phyloP scores from a whole-genome alignment of 1,140 invertebrate genomes.

The Papilio polyxenes region DNA sequence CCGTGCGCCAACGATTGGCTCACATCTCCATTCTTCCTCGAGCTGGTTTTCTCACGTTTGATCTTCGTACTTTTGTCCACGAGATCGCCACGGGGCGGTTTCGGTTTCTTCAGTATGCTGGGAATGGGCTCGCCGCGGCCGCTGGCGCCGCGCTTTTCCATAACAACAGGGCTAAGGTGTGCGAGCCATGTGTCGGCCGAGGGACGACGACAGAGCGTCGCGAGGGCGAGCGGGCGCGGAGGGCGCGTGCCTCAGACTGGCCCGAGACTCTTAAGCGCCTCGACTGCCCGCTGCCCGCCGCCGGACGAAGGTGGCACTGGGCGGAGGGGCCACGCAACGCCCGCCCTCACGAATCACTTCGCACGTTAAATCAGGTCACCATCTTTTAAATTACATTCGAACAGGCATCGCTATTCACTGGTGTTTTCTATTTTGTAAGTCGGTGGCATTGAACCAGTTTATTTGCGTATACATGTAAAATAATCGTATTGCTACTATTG shows the following conservation, averaged over 20 bases:
- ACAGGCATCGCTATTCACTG: conserved; percentile 14
- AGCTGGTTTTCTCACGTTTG: conserved; percentile 65
- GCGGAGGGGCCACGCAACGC: conserved; percentile 59
- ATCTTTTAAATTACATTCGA: conserved; percentile 44
- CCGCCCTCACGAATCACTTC: conserved; percentile 60
- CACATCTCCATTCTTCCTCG: conserved; percentile 64
- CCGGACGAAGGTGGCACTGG: conserved; percentile 59
- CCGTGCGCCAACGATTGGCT: conserved; percentile 78
- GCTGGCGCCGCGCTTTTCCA: conserved; percentile 71
- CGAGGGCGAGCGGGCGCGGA: conserved; percentile 68
- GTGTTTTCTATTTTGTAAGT: conserved; percentile 19
- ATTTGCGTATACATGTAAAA: neutral
- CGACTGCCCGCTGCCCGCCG: conserved; percentile 60
- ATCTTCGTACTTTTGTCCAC: conserved; percentile 75
- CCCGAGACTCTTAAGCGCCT: conserved; percentile 47
- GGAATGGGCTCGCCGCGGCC: conserved; percentile 71
- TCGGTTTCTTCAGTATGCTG: conserved; percentile 74
- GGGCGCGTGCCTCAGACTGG: conserved; percentile 73
- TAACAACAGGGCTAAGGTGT: conserved; percentile 63
- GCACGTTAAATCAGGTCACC: conserved; percentile 70
- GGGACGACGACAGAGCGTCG: conserved; percentile 45
- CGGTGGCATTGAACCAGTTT: conserved; percentile 29
- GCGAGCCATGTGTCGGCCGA: conserved; percentile 54
- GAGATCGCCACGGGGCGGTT: conserved; percentile 64
- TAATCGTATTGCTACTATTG: neutral